Evolutionary conservation across 2,797 vertebrate genomes (phyloP).

Genomic region (Meriones psammophilus): DNA sequence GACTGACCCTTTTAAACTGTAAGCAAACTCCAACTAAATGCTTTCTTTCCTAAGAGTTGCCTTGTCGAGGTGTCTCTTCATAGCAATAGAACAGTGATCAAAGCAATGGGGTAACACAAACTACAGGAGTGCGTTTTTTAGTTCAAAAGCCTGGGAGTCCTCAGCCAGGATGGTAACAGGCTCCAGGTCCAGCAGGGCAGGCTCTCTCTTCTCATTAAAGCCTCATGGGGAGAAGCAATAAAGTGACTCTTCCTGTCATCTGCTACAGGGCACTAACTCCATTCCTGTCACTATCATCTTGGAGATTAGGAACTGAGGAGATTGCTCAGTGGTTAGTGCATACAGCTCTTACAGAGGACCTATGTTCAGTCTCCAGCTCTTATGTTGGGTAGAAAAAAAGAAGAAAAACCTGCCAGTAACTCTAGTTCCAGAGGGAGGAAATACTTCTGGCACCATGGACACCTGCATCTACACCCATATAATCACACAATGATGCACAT

Average conservation of each 20-base stretch:
- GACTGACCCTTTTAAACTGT: not conserved
- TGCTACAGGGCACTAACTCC: too few relatives aligned
- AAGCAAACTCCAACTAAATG: not conserved
- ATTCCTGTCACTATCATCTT: not conserved
- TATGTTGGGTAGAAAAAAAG: too few relatives aligned
- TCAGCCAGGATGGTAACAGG: not conserved
- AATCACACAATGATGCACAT: not conserved
- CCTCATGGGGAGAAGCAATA: not conserved
- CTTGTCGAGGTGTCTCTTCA: not conserved
- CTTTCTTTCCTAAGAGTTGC: not conserved
- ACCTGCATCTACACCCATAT: not conserved
- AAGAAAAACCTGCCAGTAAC: not conserved
- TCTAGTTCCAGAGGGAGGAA: not conserved
- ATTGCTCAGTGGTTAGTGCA: not conserved
- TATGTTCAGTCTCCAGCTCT: not conserved
- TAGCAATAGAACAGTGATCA: not conserved
- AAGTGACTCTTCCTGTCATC: not conserved
- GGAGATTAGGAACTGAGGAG: not conserved
- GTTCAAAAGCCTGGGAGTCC: not conserved
- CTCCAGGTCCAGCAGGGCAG: not conserved
- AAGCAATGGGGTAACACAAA: not conserved
- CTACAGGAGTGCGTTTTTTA: not conserved
- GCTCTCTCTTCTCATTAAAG: not conserved
- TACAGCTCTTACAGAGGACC: not conserved
- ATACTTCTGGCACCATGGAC: not conserved